These are phyloP conservation scores for Chauna torquata DNA, from an alignment of 2,113 vertebrate species.

Conservation along the genomic window DNA sequence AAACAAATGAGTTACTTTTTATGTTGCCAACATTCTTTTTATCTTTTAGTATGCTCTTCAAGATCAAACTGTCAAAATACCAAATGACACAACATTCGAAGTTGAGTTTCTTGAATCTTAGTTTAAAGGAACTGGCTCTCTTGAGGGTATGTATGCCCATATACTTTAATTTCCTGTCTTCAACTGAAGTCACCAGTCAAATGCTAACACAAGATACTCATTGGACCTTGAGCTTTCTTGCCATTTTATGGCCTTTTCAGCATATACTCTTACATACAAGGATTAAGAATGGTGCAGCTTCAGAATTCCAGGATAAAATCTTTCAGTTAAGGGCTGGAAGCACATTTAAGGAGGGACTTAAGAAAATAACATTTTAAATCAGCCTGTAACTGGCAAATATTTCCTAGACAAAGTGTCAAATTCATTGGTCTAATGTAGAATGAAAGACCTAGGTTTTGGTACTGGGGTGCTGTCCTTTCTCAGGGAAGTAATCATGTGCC, in stretches of 20 bases:
- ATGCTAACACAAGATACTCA: neutral
- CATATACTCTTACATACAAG: neutral
- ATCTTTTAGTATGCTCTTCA: neutral
- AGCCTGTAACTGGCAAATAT: slow-evolving; percentile 28
- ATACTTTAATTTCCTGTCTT: neutral
- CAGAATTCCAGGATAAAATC: neutral
- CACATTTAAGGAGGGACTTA: neutral
- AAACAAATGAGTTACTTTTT: neutral
- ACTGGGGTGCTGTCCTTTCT: slow-evolving; percentile 44
- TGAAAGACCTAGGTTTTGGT: neutral
- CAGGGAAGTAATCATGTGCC: slow-evolving; percentile 32
- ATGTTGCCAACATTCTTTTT: neutral
- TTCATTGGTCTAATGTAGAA: slow-evolving; percentile 30
- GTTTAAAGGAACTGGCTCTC: neutral
- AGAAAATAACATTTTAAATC: slow-evolving; percentile 43
- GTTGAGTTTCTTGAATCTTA: neutral
- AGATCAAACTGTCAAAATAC: neutral
- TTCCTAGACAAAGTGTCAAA: slow-evolving; percentile 27
- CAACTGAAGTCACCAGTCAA: neutral
- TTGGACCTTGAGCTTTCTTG: neutral
- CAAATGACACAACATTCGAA: neutral
- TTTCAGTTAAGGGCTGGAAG: neutral
- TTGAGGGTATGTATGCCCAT: neutral
- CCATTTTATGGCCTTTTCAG: neutral
- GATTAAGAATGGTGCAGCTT: neutral